phyloP scores from a whole-genome alignment of 2,888 invertebrate genomes.

The Caenorhabditis imperialis region DNA sequence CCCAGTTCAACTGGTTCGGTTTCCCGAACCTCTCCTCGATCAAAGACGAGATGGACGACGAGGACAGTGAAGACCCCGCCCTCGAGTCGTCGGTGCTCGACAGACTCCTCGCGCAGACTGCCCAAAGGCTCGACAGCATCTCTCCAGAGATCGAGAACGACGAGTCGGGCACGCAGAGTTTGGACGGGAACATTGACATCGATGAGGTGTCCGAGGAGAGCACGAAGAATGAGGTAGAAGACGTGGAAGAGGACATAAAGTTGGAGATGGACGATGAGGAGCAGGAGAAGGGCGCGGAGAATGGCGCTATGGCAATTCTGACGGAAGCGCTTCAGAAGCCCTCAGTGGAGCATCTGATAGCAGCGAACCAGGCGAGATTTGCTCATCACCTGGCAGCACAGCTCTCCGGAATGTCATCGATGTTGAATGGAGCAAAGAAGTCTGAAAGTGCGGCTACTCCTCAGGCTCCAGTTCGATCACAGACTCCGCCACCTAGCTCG shows the following conservation, averaged over 20 bases:
- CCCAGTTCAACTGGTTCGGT: conserved; percentile 49
- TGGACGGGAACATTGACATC: conserved; percentile 32
- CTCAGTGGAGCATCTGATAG: conserved; percentile 46
- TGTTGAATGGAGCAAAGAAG: conserved; percentile 37
- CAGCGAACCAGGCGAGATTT: conserved; percentile 52
- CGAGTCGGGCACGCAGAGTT: conserved; percentile 60
- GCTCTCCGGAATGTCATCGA: conserved; percentile 39
- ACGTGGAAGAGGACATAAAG: conserved; percentile 15
- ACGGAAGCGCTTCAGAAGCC: conserved; percentile 35
- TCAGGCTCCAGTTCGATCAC: not conserved
- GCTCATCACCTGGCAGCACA: conserved; percentile 52
- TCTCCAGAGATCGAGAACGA: conserved; percentile 63
- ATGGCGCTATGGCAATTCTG: conserved; percentile 22
- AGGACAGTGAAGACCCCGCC: conserved; percentile 35
- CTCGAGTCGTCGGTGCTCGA: conserved; percentile 53
- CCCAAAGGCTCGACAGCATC: conserved; percentile 52
- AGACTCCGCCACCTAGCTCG: conserved; percentile 23
- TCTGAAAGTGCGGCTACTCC: conserved; percentile 39
- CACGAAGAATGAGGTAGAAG: conserved; percentile 28
- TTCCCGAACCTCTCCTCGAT: conserved; percentile 30
- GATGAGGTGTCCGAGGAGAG: conserved; percentile 17
- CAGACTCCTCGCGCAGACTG: conserved; percentile 52
- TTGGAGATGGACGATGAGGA: conserved; percentile 9
- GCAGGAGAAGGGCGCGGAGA: not conserved
- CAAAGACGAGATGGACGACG: conserved; percentile 52